Percentiles rank a stretch among this genome's conserved stretches.
Evolutionary conservation across 2,797 vertebrate species (phyloP).

Genomic region (Tympanoctomys barrerae): DNA sequence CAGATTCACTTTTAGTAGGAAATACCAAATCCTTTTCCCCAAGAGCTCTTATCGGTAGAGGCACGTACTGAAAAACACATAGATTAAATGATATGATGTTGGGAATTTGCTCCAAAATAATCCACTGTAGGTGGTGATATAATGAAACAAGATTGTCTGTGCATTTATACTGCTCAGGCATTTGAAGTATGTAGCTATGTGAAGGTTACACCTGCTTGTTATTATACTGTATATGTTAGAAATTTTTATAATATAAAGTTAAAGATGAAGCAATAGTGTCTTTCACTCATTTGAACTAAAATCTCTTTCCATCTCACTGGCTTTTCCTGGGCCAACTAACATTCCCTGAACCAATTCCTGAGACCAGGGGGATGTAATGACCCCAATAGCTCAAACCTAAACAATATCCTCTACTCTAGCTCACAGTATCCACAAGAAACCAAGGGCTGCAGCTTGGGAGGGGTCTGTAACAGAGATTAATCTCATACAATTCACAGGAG

Average conservation of each 20-base stretch:
- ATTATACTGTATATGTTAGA: neutral
- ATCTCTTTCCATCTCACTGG: constrained; percentile 7
- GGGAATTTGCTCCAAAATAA: constrained; percentile 43
- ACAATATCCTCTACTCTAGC: neutral
- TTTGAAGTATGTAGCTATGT: neutral
- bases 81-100: neutral
- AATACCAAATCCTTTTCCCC: neutral
- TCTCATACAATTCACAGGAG: neutral
- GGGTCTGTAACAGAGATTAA: neutral
- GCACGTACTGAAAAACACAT: neutral
- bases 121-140: neutral
- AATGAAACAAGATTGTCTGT: neutral
- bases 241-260: constrained; percentile 42
- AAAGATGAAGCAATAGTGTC: constrained; percentile 1
- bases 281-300: neutral
- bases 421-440: neutral
- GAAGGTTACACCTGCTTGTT: neutral
- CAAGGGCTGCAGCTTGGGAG: neutral
- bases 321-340: neutral
- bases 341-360: neutral
- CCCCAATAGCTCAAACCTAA: neutral
- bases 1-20: constrained; percentile 39
- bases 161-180: neutral
- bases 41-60: constrained; percentile 29
- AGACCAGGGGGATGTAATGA: neutral